Base-by-base conservation (phyloP, 2,797 vertebrate genomes). In the Gymnothorax reevesii region DNA sequence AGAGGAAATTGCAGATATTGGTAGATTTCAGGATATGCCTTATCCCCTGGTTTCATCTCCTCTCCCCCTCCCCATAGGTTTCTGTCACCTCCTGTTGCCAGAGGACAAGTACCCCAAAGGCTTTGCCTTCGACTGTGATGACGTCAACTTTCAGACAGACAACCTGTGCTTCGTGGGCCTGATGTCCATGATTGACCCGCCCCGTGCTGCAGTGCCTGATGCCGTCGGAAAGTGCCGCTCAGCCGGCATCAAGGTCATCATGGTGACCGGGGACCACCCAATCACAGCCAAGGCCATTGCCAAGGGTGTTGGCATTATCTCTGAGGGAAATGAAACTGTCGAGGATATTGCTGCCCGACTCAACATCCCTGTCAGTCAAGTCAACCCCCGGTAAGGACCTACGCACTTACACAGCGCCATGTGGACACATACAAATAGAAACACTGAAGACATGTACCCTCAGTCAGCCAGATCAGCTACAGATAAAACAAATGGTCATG, bases 141-240 rank as follows among this genome's bases (percentile, higher is more conserved):
- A 98, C 0, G 95, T 98, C 85, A 98, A 98, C 94, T 98, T 98
- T 92, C 94, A 95, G 89, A 98, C 96, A 0, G 97, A 98, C 88
- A 97, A 97, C 92, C 95, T 98, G 84, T 98, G 97, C 94, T 98
- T 98, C 1, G 96, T 98, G 7, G 97, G 97, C 57, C 96, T 98
- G 87, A 98, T 98, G 97, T 98, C 97, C 89, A 98, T 98, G 97
- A 98, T 98, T 0, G 97, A 98, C 90, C 97, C 97, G 0, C 97
- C 97, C 10, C 96, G 97, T 0, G 97, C 97, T 0, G 97, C 97
- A 0, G 97, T 98, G 84, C 97, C 97, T 0, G 97, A 98, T 0
- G 97, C 97, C 0, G 97, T 98, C 55, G 97, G 97, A 59, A 98
- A 98, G 88, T 98, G 97, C 91, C 96, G 97, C 82, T 98, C 97